Evolutionary conservation across 2,797 vertebrate genomes (phyloP).

Genomic region (Myripristis murdjan): DNA sequence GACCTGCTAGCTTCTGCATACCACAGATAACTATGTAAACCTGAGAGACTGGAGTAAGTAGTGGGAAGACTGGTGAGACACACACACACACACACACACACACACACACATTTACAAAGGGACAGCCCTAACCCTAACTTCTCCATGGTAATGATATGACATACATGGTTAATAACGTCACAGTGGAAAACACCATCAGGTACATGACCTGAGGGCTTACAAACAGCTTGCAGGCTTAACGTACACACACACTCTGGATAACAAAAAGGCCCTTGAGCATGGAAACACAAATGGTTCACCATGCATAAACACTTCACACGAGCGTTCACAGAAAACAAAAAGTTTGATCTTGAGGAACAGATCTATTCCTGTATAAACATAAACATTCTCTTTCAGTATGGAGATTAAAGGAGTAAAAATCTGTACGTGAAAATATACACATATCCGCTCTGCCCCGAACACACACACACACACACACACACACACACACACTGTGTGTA

Average conservation of each 20-base stretch:
- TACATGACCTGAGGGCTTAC: background rate
- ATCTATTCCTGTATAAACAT: background rate
- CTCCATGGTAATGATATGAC: no score
- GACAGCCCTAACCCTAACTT: no score
- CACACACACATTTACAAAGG: background rate
- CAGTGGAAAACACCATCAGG: background rate
- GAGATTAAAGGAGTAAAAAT: background rate
- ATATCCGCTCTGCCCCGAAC: background rate
- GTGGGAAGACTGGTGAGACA: background rate
- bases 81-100: conserved; percentile 26
- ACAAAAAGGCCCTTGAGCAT: conserved; percentile 5
- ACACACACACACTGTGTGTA: conserved; percentile 8
- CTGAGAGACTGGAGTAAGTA: conserved; percentile 34
- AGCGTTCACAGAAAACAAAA: conserved; percentile 1
- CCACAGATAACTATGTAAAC: conserved; percentile 65
- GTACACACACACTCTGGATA: background rate
- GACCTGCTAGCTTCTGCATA: conserved; percentile 63
- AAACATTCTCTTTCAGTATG: conserved; percentile 4
- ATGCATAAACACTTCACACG: conserved; percentile 14
- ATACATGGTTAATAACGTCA: background rate
- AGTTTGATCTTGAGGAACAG: background rate
- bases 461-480: background rate
- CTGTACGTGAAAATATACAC: background rate
- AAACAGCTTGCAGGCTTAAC: background rate
- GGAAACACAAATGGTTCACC: background rate